Conservation (phyloP, 2,113 vertebrate genomes). For the Tylochromis polylepis region DNA sequence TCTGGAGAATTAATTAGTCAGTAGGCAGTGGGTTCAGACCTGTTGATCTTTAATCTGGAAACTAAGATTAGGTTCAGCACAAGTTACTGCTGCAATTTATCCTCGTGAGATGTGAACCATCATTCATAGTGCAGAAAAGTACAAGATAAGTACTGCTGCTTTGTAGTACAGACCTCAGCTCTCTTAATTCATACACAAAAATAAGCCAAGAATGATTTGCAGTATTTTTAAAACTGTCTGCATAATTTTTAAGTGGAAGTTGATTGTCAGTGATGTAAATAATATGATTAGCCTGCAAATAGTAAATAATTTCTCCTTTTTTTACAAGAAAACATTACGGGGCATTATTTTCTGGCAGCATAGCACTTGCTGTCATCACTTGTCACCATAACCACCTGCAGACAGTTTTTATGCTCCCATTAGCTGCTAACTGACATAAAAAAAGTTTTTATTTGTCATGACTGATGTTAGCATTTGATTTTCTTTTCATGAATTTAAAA, state of each 20-base stretch:
- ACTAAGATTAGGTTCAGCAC: too few species aligned
- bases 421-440: too few species aligned
- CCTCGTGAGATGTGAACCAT: too few species aligned
- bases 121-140: too few species aligned
- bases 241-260: background rate
- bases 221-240: background rate
- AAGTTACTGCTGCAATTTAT: too few species aligned
- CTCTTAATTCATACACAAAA: background rate
- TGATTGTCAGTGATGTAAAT: background rate
- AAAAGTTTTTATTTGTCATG: background rate
- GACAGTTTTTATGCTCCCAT: too few species aligned
- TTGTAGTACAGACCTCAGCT: rapidly evolving
- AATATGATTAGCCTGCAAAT: background rate
- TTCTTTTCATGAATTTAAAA: too few species aligned
- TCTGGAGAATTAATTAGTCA: too few species aligned
- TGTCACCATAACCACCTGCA: background rate
- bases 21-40: too few species aligned
- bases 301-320: background rate
- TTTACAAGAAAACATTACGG: rapidly evolving
- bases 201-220: background rate
- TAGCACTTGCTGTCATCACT: background rate
- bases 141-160: background rate
- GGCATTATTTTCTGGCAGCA: background rate
- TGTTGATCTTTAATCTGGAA: too few species aligned
- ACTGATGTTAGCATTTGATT: too few species aligned